Conservation (phyloP, 2,113 vertebrate species). For the Callospermophilus lateralis region DNA sequence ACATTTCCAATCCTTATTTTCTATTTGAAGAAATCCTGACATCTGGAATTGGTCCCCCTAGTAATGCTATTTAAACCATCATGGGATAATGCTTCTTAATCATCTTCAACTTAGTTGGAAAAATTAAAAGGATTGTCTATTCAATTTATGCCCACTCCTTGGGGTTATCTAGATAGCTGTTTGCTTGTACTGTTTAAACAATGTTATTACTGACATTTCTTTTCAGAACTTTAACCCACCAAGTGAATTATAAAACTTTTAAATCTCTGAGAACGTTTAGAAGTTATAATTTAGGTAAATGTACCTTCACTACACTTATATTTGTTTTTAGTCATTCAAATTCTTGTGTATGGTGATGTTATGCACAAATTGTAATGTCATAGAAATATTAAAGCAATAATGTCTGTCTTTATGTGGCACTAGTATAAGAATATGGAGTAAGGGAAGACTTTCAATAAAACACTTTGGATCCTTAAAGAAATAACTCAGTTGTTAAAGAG, state of each 20-base stretch:
- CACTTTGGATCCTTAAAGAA: not conserved
- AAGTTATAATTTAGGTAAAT: not conserved
- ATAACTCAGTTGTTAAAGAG: not conserved
- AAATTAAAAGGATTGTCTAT: slow-evolving; percentile 27
- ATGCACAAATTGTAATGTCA: not conserved
- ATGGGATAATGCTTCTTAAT: slow-evolving; percentile 49
- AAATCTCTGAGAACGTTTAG: not conserved
- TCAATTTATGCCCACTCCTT: not conserved
- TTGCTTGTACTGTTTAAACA: slow-evolving; percentile 17
- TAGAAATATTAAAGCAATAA: not conserved
- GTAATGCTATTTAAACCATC: slow-evolving; percentile 38
- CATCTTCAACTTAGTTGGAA: slow-evolving; percentile 43
- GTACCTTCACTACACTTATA: not conserved
- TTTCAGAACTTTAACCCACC: not conserved
- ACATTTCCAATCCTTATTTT: slow-evolving; percentile 18
- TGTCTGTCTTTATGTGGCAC: not conserved
- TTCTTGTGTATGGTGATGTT: not conserved
- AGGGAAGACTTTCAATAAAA: not conserved
- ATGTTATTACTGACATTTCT: slow-evolving; percentile 28
- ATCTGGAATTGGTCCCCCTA: slow-evolving; percentile 52
- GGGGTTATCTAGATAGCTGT: slow-evolving; percentile 3
- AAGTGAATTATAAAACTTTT: not conserved
- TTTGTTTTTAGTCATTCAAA: slow-evolving; percentile 31
- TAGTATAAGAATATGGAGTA: not conserved
- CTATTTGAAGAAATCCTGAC: slow-evolving; percentile 56